Base-by-base conservation (phyloP, 2,888 invertebrate species). In the Altica lythri region DNA sequence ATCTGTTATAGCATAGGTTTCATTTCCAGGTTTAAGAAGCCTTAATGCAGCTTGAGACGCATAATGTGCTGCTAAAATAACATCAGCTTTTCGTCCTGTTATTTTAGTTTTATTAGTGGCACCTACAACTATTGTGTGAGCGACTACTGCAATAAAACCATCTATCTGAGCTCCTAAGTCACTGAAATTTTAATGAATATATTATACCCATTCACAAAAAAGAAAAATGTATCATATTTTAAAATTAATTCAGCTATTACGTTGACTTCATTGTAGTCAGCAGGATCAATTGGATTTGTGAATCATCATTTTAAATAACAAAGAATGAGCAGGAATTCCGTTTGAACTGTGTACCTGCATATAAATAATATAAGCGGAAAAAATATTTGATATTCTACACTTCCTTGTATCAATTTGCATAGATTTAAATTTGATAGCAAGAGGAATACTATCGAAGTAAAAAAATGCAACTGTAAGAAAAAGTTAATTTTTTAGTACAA, bases 141-240 rank as follows among this genome's bases (percentile, higher is more conserved):
- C 99, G 48, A 93, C 96, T 44, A 98, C 96, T 43, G 98, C 97
- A 71, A 97, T 95, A 74, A 95, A 98, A 27, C 99, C 99, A 83
- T 99, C 99, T 72, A 99, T 90, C 74, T 99, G 98, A 59, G 95
- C 95, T 63, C 99, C 99, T 73, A 99, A 81, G 79, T 99, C 98
- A 76, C 94, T 94, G 71, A 22, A 81, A 55, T 27, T 29, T 13
- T 6, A 32, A 17, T 10, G 43, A 27, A 29, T n/a, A 2, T 2
- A 29, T n/a, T 14, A 35, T 9, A 5, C n/a, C 9, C 17, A 16
- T 35, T 35, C n/a, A 27, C n/a, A 13, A 13, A 6, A 9, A 4
- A 8, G 16, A 16, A 42, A 29, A 29, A 42, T 25, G 5, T 1
- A 16, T 42, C 9, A 22, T 22, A 1, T 27, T 27, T 27, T 27